phyloP scores from a whole-genome alignment of 2,888 invertebrate genomes.

The Melangyna quadrimaculata region DNA sequence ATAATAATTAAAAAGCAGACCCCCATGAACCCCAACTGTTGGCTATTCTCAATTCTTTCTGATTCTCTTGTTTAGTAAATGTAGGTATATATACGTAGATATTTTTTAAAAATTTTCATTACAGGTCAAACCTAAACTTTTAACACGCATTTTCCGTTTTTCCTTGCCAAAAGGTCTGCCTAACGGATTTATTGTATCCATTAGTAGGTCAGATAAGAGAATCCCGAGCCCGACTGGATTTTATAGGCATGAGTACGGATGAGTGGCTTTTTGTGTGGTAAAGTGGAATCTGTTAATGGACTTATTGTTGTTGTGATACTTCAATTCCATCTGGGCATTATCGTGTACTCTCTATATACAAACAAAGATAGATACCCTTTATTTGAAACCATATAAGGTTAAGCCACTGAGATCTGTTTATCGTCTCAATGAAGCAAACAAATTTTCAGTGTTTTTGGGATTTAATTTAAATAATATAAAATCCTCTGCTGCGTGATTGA shows the following conservation, averaged over 20 bases:
- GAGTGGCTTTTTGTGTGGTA: conserved; percentile 9
- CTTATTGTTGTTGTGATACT: conserved; percentile 1
- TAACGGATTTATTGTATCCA: conserved; percentile 4
- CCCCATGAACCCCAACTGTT: neutral
- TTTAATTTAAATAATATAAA: neutral
- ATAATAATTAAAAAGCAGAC: neutral
- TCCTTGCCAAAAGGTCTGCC: neutral
- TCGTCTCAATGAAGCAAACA: conserved; percentile 1
- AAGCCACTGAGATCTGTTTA: neutral
- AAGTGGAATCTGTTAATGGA: conserved; percentile 23
- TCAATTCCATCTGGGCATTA: neutral
- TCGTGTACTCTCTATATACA: too few relatives aligned
- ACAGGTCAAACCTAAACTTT: neutral
- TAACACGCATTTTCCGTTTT: neutral
- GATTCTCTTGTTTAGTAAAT: neutral
- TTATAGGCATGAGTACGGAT: neutral
- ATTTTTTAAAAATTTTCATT: neutral
- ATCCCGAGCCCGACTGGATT: neutral
- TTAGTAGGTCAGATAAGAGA: conserved; percentile 5
- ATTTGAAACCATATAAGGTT: neutral
- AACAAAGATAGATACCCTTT: neutral
- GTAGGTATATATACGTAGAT: too few relatives aligned
- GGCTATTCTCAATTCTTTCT: neutral
- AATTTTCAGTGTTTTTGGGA: conserved; percentile 4
- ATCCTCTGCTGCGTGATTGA: neutral